Evolutionary conservation across 1,140 invertebrate species (phyloP).

Genomic region (Spodoptera litura): DNA sequence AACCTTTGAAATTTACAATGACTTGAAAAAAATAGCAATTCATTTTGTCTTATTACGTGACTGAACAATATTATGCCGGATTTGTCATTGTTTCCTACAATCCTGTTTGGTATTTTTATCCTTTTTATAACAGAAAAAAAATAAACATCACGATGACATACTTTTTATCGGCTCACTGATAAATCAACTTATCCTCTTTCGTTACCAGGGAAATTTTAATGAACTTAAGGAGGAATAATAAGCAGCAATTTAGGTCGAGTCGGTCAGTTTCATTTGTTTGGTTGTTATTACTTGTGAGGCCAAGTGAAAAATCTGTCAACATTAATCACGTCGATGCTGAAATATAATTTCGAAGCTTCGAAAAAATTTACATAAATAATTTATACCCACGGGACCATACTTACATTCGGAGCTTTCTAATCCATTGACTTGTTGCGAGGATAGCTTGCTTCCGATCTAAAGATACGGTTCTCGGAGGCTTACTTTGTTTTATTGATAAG

Average conservation of each 20-base stretch:
- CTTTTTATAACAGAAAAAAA: constrained; percentile 1
- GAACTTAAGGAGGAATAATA: constrained; percentile 70
- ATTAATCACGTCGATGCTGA: constrained; percentile 83
- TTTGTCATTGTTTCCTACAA: constrained; percentile 61
- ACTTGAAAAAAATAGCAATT: constrained; percentile 51
- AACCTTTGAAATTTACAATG: constrained; percentile 58
- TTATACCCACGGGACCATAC: constrained; percentile 74
- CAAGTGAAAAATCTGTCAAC: constrained; percentile 82
- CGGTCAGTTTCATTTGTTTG: constrained; percentile 82
- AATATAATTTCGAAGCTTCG: constrained; percentile 82
- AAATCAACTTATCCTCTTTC: constrained; percentile 70
- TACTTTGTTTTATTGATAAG: constrained; percentile 45
- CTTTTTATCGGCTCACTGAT: constrained; percentile 64
- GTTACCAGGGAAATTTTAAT: constrained; percentile 70
- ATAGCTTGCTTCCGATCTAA: constrained; percentile 52
- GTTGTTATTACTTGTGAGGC: constrained; percentile 74
- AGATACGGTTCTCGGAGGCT: constrained; percentile 40
- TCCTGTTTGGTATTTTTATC: constrained; percentile 6
- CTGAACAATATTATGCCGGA: constrained; percentile 60
- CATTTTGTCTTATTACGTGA: constrained; percentile 70
- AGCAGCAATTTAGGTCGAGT: constrained; percentile 65
- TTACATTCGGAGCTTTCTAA: constrained; percentile 65
- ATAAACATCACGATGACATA: constrained; percentile 45
- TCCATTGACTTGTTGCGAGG: constrained; percentile 55
- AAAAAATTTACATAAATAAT: constrained; percentile 85